Evolutionary conservation across 2,797 vertebrate species (phyloP), one percentile per base, ranked within the genome.

Genomic region (Sebastes steindachneri): DNA sequence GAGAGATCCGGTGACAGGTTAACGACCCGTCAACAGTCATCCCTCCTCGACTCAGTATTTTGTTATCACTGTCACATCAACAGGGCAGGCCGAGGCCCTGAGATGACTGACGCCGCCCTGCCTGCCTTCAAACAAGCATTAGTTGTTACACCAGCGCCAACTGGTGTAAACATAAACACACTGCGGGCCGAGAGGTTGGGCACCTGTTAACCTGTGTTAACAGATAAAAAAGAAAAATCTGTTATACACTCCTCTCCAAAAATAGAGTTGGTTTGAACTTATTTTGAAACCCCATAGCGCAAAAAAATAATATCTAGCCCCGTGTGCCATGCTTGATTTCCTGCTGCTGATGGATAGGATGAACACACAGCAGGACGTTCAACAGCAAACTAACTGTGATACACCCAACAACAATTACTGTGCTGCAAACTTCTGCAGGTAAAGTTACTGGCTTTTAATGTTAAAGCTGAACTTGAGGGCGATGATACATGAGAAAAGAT

Each of bases 51-150:
- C 73, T 48, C 66, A 19, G 57, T 55, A 12, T 65, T 81, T 78
- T 62, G 23, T 82, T 73, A 64, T 87, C 69, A 28, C 71, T 59
- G 79, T 87, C 79, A 77, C 77, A 53, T 75, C 65, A 9, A 23
- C 54, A 9, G 54, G 28, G 64, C 60, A 17, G 62, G 2, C 23
- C 3, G 48, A 54, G 67, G 77, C 31, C 63, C 29, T 69, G 33
- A 21, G 62, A 74, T 70, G 74, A 80, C 67, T 45, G 77, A 75
- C 15, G 71, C 31, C 11, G 53, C 48, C 82, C 53, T 25, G 78
- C 29, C 62, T 69, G 86, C 66, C 75, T 89, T 87, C 78, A 84
- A 86, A 89, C 86, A 91, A 93, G 91, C 87, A 87, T n/a, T 68
- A 84, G 76, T 72, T 73, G 79, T 58, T 83, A 72, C 75, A 78